These are phyloP conservation scores for Syrista parreyssii DNA, from an alignment of 2,888 invertebrate genomes.

Conservation along the genomic window DNA sequence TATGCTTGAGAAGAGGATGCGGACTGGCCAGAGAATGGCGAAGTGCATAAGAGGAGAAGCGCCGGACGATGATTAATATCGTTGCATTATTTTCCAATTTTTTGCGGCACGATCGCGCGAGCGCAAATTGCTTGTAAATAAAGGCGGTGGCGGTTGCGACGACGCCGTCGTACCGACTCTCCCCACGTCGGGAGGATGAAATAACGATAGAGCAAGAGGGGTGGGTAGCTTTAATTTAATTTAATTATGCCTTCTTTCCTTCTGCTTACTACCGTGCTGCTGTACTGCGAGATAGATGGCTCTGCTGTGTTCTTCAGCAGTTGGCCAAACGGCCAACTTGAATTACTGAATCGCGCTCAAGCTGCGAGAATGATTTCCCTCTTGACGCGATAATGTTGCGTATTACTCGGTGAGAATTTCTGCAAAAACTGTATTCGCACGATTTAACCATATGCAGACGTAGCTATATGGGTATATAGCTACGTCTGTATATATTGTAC, in stretches of 20 bases:
- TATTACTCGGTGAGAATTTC: neutral
- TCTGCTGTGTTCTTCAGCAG: neutral
- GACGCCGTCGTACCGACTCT: conserved; percentile 37
- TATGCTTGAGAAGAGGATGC: neutral
- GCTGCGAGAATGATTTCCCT: conserved; percentile 13
- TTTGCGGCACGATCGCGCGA: conserved; percentile 48
- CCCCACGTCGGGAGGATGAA: neutral
- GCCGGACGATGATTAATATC: conserved; percentile 60
- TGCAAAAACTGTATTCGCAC: neutral
- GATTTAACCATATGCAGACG: neutral
- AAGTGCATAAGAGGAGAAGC: conserved; percentile 9
- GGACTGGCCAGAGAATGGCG: conserved; percentile 13
- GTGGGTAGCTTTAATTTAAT: conserved; percentile 48
- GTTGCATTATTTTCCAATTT: conserved; percentile 59
- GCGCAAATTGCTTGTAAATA: conserved; percentile 62
- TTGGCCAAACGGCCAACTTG: conserved; percentile 25
- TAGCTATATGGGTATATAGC: no score
- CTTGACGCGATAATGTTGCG: conserved; percentile 10
- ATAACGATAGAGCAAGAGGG: conserved; percentile 11
- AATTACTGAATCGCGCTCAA: conserved; percentile 13
- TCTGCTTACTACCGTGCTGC: conserved; percentile 27
- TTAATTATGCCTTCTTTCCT: conserved; percentile 56
- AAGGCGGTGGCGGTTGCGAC: conserved; percentile 43
- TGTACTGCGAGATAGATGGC: conserved; percentile 50
- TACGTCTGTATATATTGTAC: no score